Evolutionary conservation across 2,888 invertebrate genomes (phyloP).

Genomic region (Anticlea derivata): DNA sequence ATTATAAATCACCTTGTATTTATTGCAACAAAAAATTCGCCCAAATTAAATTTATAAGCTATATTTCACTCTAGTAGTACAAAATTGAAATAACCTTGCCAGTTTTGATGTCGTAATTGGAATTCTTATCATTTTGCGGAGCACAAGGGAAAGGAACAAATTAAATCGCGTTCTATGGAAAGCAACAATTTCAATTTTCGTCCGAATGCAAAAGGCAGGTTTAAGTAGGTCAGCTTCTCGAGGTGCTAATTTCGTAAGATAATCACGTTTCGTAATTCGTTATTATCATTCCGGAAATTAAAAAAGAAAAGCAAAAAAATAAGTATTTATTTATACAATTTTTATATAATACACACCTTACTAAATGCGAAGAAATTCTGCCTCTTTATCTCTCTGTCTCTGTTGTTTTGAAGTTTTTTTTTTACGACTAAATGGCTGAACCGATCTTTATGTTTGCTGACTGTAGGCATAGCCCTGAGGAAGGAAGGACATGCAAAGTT

Average conservation of each 20-base stretch:
- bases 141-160: slow-evolving; percentile 18
- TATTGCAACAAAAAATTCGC: too few relatives aligned
- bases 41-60: neutral
- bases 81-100: slow-evolving; percentile 31
- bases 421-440: too few relatives aligned
- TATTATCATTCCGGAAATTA: slow-evolving; percentile 22
- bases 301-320: neutral
- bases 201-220: slow-evolving; percentile 29
- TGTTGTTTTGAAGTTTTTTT: too few relatives aligned
- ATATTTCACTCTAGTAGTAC: slow-evolving; percentile 11
- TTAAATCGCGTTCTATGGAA: slow-evolving; percentile 23
- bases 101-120: slow-evolving; percentile 32
- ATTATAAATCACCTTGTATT: too few relatives aligned
- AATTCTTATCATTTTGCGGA: slow-evolving; percentile 35
- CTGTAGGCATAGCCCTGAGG: too few relatives aligned
- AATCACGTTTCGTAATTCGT: slow-evolving; percentile 19
- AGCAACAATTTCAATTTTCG: slow-evolving; percentile 35
- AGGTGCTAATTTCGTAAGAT: slow-evolving; percentile 23
- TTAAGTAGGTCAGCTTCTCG: slow-evolving; percentile 30
- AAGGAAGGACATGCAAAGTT: too few relatives aligned
- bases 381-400: too few relatives aligned
- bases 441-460: too few relatives aligned
- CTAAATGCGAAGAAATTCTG: too few relatives aligned
- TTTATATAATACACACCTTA: too few relatives aligned
- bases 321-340: too few relatives aligned